Conservation (phyloP, 1,140 invertebrate species). For the Zaprionus kolodkinae region DNA sequence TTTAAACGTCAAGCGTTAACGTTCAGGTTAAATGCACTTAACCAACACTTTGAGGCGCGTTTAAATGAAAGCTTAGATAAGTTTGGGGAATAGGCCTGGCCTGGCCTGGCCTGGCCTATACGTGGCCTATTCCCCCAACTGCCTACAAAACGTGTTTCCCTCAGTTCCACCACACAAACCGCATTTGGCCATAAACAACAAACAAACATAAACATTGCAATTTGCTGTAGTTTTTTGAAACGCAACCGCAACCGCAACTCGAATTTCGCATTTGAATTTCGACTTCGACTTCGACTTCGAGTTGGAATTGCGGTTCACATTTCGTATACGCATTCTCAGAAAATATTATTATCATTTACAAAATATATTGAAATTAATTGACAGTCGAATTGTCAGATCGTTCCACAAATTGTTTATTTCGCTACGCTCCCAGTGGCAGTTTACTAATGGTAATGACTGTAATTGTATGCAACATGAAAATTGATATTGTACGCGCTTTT, state of each 20-base stretch:
- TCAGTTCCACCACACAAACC: slow-evolving; percentile 19
- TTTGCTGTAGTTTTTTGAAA: slow-evolving; percentile 64
- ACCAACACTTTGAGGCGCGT: slow-evolving; percentile 79
- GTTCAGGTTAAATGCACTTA: slow-evolving; percentile 82
- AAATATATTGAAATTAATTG: slow-evolving; percentile 83
- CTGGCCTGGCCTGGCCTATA: no score
- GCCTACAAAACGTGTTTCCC: slow-evolving; percentile 46
- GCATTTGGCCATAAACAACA: slow-evolving; percentile 77
- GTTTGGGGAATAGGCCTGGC: slow-evolving; percentile 34
- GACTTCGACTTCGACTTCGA: not conserved
- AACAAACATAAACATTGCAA: slow-evolving; percentile 78
- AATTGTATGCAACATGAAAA: slow-evolving; percentile 77
- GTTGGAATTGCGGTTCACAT: slow-evolving; percentile 10
- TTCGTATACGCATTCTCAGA: slow-evolving; percentile 33
- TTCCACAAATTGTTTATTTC: slow-evolving; percentile 78
- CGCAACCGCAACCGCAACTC: slow-evolving; percentile 3
- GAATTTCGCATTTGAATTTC: not conserved
- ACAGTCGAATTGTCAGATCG: slow-evolving; percentile 81
- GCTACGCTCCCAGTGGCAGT: slow-evolving; percentile 65
- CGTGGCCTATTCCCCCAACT: no score
- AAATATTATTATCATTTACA: slow-evolving; percentile 82
- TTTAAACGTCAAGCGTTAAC: slow-evolving; percentile 79
- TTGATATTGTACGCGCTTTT: slow-evolving; percentile 72
- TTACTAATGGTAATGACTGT: slow-evolving; percentile 83
- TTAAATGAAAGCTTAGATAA: slow-evolving; percentile 78